These are phyloP conservation scores for Pediacus dermestoides DNA, from an alignment of 2,888 invertebrate species.

Conservation along the genomic window DNA sequence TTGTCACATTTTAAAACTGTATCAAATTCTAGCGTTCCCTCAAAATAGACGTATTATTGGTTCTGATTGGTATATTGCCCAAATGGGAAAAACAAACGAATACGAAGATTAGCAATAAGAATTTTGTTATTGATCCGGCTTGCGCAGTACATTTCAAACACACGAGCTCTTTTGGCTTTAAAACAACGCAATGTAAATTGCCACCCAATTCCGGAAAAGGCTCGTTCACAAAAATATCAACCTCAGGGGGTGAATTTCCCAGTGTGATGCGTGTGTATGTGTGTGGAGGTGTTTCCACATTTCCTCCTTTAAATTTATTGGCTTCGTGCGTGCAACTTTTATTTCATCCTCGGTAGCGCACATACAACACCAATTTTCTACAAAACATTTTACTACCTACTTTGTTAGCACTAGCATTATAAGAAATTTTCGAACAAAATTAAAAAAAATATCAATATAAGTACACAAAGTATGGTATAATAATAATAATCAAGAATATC, in stretches of 20 bases:
- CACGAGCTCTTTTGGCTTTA: constrained; percentile 35
- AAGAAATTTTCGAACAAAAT: no score
- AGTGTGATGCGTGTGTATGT: no score
- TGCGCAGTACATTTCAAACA: constrained; percentile 40
- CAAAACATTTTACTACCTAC: no score
- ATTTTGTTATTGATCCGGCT: constrained; percentile 44
- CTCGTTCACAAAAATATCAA: constrained; percentile 33
- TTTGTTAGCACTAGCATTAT: no score
- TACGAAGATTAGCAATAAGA: constrained; percentile 32
- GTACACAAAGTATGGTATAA: no score
- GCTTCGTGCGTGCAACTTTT: no score
- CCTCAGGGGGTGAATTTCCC: constrained; percentile 2
- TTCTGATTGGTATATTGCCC: not conserved
- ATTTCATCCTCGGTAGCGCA: no score
- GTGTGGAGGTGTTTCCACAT: constrained; percentile 3
- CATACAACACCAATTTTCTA: no score
- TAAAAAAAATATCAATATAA: no score
- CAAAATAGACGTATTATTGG: not conserved
- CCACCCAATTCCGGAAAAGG: constrained; percentile 47
- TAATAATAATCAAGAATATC: no score
- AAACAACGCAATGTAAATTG: constrained; percentile 47
- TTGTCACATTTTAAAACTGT: not conserved
- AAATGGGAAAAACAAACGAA: constrained; percentile 13
- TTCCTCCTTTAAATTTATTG: not conserved
- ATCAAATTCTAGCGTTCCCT: not conserved